Evolutionary conservation across 2,888 invertebrate species (phyloP), one percentile per base, ranked within the genome.

Genomic region (Sipha maydis): DNA sequence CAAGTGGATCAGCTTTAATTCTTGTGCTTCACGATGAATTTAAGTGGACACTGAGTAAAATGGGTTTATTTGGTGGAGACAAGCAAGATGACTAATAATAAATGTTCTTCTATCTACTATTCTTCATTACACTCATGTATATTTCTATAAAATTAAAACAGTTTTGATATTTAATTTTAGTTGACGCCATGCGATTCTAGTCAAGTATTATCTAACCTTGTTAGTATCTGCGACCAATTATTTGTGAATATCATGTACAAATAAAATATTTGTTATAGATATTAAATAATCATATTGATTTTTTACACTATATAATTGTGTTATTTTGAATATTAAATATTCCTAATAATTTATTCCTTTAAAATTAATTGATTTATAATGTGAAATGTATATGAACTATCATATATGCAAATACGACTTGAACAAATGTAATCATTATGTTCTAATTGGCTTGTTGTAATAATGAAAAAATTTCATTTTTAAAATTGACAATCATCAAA

Each of bases 141-240:
- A 76, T 83, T 76, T 75, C 28, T 69, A 38, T 38, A 31, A 75
- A 75, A 73, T 34, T 28, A 76, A 41, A 67, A 78, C 67, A 41
- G 34, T 61, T 73, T 54, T 75, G 41, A 67, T 82, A 67, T 88
- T 56, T 76, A 73, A 73, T 79, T 79, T 78, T 79, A 88, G 88
- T 80, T 80, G 75, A 80, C 48, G 77, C 77, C 75, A 80, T 82
- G 61, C 56, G 56, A 80, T 82, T 88, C 88, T 88, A 88, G 88
- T 88, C 88, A 88, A 88, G 75, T 88, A 82, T 75, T 88, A 14
- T 88, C 61, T 71, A 88, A 88, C 73, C 86, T 88, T 88, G 82
- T 82, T 88, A 88, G 88, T 88, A 75, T 88, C 79, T 67, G 80
- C 56, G 75, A 88, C 88, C 82, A 88, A 88, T 80, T 85, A 78